Conservation (phyloP, 64 coral and sea anemone genomes). For the Porites australiensis region DNA sequence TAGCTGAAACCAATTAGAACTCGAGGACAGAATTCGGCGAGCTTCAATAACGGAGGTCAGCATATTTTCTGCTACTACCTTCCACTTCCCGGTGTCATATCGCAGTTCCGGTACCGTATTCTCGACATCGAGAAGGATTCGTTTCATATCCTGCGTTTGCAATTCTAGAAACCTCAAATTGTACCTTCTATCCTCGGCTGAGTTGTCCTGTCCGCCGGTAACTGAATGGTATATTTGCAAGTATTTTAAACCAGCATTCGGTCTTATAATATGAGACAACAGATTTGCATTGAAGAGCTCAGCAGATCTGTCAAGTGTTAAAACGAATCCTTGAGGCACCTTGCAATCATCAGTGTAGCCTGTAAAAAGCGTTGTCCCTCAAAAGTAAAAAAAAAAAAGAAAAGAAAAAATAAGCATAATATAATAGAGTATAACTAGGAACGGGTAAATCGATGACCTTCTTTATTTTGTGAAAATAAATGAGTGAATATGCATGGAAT, state of each 20-base stretch:
- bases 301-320: background rate
- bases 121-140: conserved; percentile 5
- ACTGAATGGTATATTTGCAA: conserved; percentile 1
- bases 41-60: background rate
- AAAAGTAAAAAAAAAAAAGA: no score
- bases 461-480: no score
- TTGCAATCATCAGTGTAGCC: background rate
- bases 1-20: background rate
- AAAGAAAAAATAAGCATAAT: no score
- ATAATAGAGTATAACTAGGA: no score
- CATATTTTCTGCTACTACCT: background rate
- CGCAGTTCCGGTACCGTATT: background rate
- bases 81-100: background rate
- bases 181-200: background rate
- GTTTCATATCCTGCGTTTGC: background rate
- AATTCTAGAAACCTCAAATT: conserved; percentile 9
- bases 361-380: background rate
- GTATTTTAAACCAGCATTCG: background rate
- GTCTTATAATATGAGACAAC: background rate
- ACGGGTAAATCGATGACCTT: no score
- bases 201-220: background rate
- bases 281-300: background rate
- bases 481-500: no score
- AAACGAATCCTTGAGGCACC: background rate
- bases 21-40: background rate